Evolutionary conservation across 2,797 vertebrate genomes (phyloP).

Genomic region (Sebastes umbrosus): DNA sequence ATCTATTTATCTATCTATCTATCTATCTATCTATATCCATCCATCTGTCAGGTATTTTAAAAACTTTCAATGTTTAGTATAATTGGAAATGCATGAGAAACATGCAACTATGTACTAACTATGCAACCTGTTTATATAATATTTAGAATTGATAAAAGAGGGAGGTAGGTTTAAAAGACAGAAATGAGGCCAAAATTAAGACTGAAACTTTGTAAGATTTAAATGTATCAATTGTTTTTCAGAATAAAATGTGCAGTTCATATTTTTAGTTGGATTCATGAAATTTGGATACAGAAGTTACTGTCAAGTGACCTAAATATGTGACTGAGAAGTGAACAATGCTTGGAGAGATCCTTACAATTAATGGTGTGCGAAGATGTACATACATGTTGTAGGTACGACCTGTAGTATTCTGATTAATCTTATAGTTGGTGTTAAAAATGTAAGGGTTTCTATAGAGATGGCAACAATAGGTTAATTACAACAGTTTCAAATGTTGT

Average conservation of each 20-base stretch:
- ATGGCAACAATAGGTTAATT: background rate
- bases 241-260: background rate
- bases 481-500: background rate
- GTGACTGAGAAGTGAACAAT: background rate
- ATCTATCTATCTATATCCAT: no score
- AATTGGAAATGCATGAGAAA: background rate
- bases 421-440: background rate
- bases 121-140: background rate
- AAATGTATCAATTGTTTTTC: background rate
- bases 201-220: background rate
- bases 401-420: background rate
- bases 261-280: background rate
- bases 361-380: rapidly evolving
- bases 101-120: background rate
- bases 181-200: background rate
- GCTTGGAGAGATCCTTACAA: background rate
- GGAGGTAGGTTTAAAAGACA: background rate
- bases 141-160: background rate
- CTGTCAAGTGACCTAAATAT: background rate
- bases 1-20: no score
- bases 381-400: background rate
- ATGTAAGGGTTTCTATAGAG: background rate
- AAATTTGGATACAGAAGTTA: background rate
- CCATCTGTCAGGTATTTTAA: no score
- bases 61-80: background rate